Evolutionary conservation across 2,797 vertebrate genomes (phyloP), one percentile per base, ranked within the genome.

Genomic region (Pteronotus mesoamericanus): DNA sequence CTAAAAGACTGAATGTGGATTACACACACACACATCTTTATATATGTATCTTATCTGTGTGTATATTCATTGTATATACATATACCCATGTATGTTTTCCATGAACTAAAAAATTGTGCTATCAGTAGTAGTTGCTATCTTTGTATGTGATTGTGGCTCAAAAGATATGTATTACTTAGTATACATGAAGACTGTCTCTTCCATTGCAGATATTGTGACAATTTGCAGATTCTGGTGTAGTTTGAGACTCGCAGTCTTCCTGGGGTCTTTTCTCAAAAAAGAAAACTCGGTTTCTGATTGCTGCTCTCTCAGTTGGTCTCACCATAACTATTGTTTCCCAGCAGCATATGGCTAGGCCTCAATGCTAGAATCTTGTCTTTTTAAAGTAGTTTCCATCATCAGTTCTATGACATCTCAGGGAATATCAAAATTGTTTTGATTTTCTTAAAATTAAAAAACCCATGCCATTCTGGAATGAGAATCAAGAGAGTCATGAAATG

Each of bases 361-460:
- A 71, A 24, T 6, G 46, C 19, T 75, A n/a, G 34, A 42, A 68
- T 14, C 77, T 75, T 79, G 2, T 34, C 37, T 57, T 11, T 86
- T 74, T 75, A 80, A 86, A 57, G 53, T 51, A n/a, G 39, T 86
- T 89, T 74, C 55, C 64, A 92, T 9, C 66, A 37, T 89, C 16
- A 48, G 80, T 80, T 82, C 86, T 75, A 11, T 89, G 44, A 48
- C 26, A 71, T 72, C 69, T 46, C 9, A 90, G 79, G 51, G 15
- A 86, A 89, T 69, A 89, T 44, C 42, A 94, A 78, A 72, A 59
- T 10, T 94, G n/a, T 82, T 92, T 92, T 77, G 5, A 57, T 89
- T 82, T 64, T 89, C 57, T 94, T 85, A 80, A 84, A 78, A 55
- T 78, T 59, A 51, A n/a, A 59, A 64, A 57, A 48, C 11, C 10